Base-by-base conservation (phyloP, 1,140 invertebrate genomes). In the Drosophila sp. region DNA sequence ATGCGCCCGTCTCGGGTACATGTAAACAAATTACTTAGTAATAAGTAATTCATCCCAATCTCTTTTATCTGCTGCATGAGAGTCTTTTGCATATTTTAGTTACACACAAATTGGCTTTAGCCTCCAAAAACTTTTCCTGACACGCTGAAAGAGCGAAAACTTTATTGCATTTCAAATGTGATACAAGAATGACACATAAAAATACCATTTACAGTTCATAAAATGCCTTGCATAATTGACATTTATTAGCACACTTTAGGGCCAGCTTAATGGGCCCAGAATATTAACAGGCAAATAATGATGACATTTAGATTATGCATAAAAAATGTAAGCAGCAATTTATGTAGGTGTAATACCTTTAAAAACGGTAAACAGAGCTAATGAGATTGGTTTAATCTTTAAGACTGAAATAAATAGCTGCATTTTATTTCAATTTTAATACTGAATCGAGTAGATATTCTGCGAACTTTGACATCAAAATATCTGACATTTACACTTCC, bases 81-180 rank as follows among this genome's bases (percentile, higher is more conserved):
- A 51, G 48, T 38, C 25, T 46, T 70, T 66, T 77, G 72, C 72
- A 79, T 78, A 73, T 65, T 87, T 82, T 65, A 83, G 72, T 80
- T 54, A 29, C 64, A 38, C 18, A n/a, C n/a, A 57, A 72, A 59
- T 65, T 58, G 62, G 45, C 67, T 3, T 5, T n/a, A n/a, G 21
- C 21, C 1, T 21, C 7, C 9, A 53, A 40, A 32, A 65, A 57
- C 48, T 46, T 64, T 59, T 36, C 16, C 7, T 48, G 9, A 36
- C 32, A 40, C 45, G 48, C 27, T 38, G 65, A 41, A 53, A 7
- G 45, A 58, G 7, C 7, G 25, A 27, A 11, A 13, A 13, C 11
- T 62, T 70, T 70, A 74, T 82, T 54, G 46, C 46, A 64, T 69
- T 38, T 40, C 59, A 69, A 76, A 56, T 77, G 46, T 73, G 38